Evolutionary conservation across 37 sponge, comb jelly and placozoan genomes (phyloP).

Genomic region (Tethya wilhelma): DNA sequence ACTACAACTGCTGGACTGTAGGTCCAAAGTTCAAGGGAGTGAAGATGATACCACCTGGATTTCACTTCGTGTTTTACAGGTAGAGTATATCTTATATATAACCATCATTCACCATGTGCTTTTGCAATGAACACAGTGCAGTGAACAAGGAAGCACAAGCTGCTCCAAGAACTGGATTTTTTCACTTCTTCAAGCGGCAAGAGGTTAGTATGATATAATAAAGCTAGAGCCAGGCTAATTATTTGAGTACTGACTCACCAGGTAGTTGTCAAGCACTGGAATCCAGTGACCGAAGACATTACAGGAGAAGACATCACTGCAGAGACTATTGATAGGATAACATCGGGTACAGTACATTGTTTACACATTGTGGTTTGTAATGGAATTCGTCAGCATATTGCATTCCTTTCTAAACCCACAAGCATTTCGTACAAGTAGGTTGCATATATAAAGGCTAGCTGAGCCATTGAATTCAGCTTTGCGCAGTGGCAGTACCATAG

Average conservation of each 20-base stretch:
- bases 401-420: too few species aligned
- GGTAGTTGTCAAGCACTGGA: constrained; percentile 78
- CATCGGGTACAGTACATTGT: too few species aligned
- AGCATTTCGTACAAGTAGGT: too few species aligned
- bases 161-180: constrained; percentile 93
- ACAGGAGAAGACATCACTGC: constrained; percentile 32
- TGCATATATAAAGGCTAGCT: constrained; percentile 13
- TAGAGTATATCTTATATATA: background rate
- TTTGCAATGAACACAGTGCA: constrained; percentile 77
- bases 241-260: background rate
- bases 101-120: background rate
- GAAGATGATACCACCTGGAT: constrained; percentile 98
- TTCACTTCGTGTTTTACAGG: constrained; percentile 94
- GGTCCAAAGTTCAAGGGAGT: constrained; percentile 94
- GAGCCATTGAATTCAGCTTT: constrained; percentile 70
- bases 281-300: constrained; percentile 58
- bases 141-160: constrained; percentile 82
- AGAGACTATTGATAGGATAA: constrained; percentile 46
- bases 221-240: too few species aligned
- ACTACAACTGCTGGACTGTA: constrained; percentile 91
- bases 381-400: too few species aligned
- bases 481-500: constrained; percentile 99
- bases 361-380: too few species aligned
- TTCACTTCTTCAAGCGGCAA: constrained; percentile 77
- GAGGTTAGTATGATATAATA: constrained; percentile 73